A percentile compares a stretch with the other conserved stretches of the same genome.
Conservation (phyloP, 2,797 vertebrate species). For the Cetoscarus ocellatus region DNA sequence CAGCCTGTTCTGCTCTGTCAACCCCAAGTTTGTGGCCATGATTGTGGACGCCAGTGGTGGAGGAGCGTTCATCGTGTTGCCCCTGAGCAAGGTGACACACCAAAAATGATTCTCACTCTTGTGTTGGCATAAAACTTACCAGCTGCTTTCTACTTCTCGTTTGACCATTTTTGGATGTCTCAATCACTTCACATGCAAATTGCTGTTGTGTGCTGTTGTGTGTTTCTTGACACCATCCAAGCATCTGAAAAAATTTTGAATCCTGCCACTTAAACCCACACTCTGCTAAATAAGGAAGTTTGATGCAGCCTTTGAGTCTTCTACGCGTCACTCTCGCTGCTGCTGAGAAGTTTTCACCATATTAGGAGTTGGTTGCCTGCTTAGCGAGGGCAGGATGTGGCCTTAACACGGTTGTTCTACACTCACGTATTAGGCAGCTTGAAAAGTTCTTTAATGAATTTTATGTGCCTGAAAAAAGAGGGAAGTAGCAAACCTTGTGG, state of each 20-base stretch:
- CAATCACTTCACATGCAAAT: neutral
- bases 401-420: slow-evolving; percentile 37
- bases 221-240: neutral
- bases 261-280: slow-evolving; percentile 9
- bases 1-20: slow-evolving; percentile 93
- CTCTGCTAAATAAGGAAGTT: slow-evolving; percentile 83
- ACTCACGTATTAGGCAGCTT: neutral
- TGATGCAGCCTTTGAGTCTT: slow-evolving; percentile 59
- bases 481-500: slow-evolving; percentile 1
- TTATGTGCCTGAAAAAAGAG: slow-evolving; percentile 13
- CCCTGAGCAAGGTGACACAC: slow-evolving; percentile 88
- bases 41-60: slow-evolving; percentile 94
- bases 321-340: slow-evolving; percentile 65
- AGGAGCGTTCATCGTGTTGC: slow-evolving; percentile 93
- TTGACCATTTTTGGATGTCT: slow-evolving; percentile 21
- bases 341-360: slow-evolving; percentile 81
- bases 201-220: no score
- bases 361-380: slow-evolving; percentile 82
- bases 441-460: slow-evolving; percentile 12
- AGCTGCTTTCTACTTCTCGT: neutral
- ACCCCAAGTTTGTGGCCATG: slow-evolving; percentile 94
- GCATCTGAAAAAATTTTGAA: slow-evolving; percentile 19
- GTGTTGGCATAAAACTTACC: no score
- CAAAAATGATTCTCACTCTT: no score
- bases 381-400: slow-evolving; percentile 82